These are phyloP conservation scores for Motacilla alba DNA, from an alignment of 2,113 vertebrate genomes.

Conservation along the genomic window DNA sequence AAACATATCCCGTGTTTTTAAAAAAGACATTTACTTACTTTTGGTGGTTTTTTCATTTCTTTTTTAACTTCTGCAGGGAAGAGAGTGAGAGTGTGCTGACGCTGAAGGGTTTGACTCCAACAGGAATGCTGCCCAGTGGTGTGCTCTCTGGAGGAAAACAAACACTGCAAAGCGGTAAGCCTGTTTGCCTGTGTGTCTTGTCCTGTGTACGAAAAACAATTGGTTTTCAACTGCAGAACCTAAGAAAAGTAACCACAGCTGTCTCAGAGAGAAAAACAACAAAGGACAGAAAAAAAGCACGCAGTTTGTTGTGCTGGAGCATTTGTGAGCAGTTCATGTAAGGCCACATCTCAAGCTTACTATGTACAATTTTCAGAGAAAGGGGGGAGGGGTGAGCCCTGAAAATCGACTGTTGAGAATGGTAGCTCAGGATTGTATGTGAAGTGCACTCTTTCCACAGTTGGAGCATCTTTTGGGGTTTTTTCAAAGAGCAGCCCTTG, in stretches of 20 bases:
- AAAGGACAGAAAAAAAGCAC: neutral
- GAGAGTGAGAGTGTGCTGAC: conserved; percentile 98
- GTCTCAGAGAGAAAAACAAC: neutral
- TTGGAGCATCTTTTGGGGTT: neutral
- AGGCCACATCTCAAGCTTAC: neutral
- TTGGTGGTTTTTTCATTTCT: neutral
- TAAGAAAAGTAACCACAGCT: neutral
- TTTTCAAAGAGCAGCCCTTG: neutral
- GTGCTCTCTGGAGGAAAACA: conserved; percentile 97
- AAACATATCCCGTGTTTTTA: rapidly evolving
- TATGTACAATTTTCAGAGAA: neutral
- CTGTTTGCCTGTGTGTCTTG: neutral
- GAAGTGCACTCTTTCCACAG: neutral
- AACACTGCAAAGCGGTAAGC: conserved; percentile 97
- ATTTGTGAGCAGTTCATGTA: neutral
- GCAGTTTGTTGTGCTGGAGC: neutral
- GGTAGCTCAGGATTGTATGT: neutral
- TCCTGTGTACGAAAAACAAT: neutral
- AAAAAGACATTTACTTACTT: neutral
- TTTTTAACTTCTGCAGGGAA: conserved; percentile 78
- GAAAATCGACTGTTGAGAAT: neutral
- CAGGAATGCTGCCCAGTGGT: conserved; percentile 97
- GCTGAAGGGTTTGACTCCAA: conserved; percentile 95
- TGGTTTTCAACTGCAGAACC: neutral
- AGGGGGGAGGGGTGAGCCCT: rapidly evolving